These are phyloP conservation scores for Chelidonichthys spinosus DNA, from an alignment of 2,797 vertebrate species.

Conservation along the genomic window DNA sequence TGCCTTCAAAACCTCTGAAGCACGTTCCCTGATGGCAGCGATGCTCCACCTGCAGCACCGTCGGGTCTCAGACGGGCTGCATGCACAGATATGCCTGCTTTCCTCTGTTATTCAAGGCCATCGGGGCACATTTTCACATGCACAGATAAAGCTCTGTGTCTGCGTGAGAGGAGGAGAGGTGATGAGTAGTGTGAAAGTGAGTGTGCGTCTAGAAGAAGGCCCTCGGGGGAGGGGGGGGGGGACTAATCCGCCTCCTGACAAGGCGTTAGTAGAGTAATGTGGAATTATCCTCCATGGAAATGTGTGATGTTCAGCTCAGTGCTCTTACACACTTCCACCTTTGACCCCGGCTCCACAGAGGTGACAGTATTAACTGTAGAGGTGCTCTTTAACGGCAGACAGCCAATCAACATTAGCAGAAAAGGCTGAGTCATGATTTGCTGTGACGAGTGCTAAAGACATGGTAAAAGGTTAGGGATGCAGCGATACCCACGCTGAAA, in stretches of 20 bases:
- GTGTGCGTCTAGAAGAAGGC: conserved; percentile 25
- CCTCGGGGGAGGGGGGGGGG: background rate
- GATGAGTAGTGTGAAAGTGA: background rate
- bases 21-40: background rate
- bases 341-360: conserved; percentile 12
- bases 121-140: conserved; percentile 12
- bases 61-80: background rate
- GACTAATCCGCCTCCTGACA: conserved; percentile 45
- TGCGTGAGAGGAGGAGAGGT: conserved; percentile 12
- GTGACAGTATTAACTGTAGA: background rate
- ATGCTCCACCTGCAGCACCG: conserved; percentile 14
- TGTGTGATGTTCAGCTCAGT: conserved; percentile 25
- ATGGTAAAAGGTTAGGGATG: too few relatives aligned
- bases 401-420: background rate
- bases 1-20: conserved; percentile 10
- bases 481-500: too few relatives aligned
- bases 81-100: background rate
- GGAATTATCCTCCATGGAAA: conserved; percentile 51
- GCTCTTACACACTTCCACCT: conserved; percentile 30
- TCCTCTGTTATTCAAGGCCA: conserved; percentile 28
- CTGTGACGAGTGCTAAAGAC: background rate
- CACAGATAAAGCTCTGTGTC: background rate
- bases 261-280: conserved; percentile 37
- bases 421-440: too few relatives aligned
- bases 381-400: conserved; percentile 20